Percentiles rank a stretch among this genome's conserved stretches.
Evolutionary conservation across 2,888 invertebrate genomes (phyloP).

Genomic region (Ethmia dodecea): DNA sequence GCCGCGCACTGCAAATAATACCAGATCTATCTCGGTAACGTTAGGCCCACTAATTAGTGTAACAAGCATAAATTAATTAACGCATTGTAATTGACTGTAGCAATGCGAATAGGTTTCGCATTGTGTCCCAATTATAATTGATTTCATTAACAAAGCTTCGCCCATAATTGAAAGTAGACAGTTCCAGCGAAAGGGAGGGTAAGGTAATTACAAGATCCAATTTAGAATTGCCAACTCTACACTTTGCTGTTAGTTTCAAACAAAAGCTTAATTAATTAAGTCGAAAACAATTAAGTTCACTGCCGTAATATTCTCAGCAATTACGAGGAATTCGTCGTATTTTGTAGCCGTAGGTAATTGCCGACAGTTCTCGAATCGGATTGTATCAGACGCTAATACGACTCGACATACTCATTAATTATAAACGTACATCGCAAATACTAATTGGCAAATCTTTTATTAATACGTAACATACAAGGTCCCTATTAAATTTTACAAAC

Average conservation of each 20-base stretch:
- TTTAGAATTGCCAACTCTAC: constrained; percentile 78
- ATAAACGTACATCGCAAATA: constrained; percentile 56
- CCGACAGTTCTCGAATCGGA: constrained; percentile 64
- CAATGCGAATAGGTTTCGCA: constrained; percentile 48
- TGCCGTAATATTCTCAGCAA: constrained; percentile 76
- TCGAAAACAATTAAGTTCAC: constrained; percentile 77
- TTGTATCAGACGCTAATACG: constrained; percentile 68
- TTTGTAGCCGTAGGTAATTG: constrained; percentile 71
- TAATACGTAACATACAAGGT: constrained; percentile 29
- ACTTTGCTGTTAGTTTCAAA: constrained; percentile 78
- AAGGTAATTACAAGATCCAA: constrained; percentile 78
- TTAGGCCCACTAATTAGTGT: constrained; percentile 17
- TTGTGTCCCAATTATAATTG: constrained; percentile 70
- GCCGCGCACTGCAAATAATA: background rate
- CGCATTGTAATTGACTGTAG: constrained; percentile 40
- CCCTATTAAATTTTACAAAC: constrained; percentile 27
- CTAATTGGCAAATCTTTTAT: constrained; percentile 73
- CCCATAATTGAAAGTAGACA: constrained; percentile 75
- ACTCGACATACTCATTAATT: constrained; percentile 67
- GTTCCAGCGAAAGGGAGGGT: constrained; percentile 70
- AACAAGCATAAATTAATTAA: constrained; percentile 47
- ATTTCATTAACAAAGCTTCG: constrained; percentile 71
- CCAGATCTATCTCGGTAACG: constrained; percentile 2
- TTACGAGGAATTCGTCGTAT: constrained; percentile 74
- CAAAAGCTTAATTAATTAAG: constrained; percentile 79